Conservation (phyloP, 2,113 vertebrate genomes). For the Thomomys bottae region DNA sequence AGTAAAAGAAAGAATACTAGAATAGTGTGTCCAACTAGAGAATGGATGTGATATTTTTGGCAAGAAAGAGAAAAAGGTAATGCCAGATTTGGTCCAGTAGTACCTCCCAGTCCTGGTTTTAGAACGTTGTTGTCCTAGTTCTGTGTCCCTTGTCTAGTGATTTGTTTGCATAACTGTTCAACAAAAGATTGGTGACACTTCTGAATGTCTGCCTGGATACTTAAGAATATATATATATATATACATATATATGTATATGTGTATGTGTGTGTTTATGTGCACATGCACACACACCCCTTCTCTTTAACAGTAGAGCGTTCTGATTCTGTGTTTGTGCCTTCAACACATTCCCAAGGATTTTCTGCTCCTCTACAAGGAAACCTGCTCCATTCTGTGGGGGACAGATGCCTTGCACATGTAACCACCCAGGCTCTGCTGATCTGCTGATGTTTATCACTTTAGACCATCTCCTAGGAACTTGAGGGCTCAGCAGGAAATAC, state of each 20-base stretch:
- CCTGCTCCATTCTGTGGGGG: not conserved
- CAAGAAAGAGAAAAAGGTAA: not conserved
- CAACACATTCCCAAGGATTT: not conserved
- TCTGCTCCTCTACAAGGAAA: not conserved
- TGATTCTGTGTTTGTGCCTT: not conserved
- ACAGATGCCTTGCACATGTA: not conserved
- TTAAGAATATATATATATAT: too few relatives aligned
- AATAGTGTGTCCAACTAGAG: not conserved
- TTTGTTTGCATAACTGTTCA: not conserved
- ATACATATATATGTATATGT: too few relatives aligned
- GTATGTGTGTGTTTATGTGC: not conserved
- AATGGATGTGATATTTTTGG: not conserved
- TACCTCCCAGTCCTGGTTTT: too few relatives aligned
- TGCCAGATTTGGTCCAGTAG: not conserved
- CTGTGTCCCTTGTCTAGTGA: not conserved
- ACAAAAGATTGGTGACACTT: not conserved
- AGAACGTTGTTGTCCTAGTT: too few relatives aligned
- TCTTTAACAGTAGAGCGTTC: not conserved
- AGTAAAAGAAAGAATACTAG: too few relatives aligned
- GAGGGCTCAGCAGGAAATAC: not conserved
- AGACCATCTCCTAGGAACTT: not conserved
- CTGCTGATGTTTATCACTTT: not conserved
- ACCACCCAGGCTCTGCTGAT: not conserved
- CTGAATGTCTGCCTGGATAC: not conserved
- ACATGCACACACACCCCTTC: too few relatives aligned